Conservation (phyloP, 2,113 vertebrate genomes). For the Anolis carolinensis region DNA sequence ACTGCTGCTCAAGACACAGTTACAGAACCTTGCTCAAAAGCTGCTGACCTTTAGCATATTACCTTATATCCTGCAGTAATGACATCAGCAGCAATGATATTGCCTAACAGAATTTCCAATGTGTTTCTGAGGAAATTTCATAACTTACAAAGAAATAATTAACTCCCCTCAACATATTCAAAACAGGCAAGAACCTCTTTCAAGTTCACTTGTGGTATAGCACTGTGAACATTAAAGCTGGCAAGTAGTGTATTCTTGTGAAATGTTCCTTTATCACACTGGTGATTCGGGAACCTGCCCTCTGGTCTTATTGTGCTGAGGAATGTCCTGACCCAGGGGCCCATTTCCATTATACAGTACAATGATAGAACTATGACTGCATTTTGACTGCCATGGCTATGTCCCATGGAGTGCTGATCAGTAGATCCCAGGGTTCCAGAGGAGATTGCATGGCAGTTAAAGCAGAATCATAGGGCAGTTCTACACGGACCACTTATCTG, state of each 20-base stretch:
- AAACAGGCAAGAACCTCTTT: background rate
- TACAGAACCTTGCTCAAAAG: background rate
- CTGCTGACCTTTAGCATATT: background rate
- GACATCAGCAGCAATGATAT: background rate
- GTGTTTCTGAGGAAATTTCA: constrained; percentile 13
- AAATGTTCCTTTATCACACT: background rate
- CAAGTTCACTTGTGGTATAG: background rate
- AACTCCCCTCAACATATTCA: background rate
- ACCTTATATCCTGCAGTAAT: background rate
- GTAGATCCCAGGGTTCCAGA: too few species aligned
- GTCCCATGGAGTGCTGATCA: too few species aligned
- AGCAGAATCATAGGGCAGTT: too few species aligned
- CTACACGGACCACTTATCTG: too few species aligned
- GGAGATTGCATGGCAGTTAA: too few species aligned
- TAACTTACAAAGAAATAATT: constrained; percentile 38
- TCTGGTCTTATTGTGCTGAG: background rate
- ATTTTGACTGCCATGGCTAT: too few species aligned
- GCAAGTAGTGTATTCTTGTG: background rate
- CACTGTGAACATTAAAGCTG: background rate
- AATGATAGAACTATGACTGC: too few species aligned
- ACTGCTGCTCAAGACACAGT: background rate
- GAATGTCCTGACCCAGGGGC: too few species aligned
- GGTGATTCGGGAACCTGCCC: too few species aligned
- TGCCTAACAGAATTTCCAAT: constrained; percentile 30
- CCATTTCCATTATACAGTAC: too few species aligned